Base-by-base conservation (phyloP, 2,113 vertebrate species). In the Saccopteryx bilineata region DNA sequence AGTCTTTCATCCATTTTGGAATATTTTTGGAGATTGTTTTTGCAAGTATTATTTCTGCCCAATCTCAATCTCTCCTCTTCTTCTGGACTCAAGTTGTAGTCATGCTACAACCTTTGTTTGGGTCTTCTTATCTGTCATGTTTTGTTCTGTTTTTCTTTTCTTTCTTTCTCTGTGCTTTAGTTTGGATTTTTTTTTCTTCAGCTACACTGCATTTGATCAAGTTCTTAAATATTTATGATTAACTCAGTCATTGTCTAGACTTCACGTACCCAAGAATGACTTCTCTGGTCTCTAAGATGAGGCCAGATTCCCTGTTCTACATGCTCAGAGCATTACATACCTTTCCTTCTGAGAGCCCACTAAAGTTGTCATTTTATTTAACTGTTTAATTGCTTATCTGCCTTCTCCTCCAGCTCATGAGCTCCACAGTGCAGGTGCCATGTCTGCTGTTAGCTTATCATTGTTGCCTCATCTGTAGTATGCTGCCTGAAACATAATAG, bases 1-100 rank as follows among this genome's bases (percentile, higher is more conserved):
- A 5, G 17, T 50, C 48, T 80, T 88, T 87, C 86, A 95, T 52
- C 39, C 12, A 10, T 75, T 94, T 90, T 85, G 65, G 33, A 87
- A 88, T 65, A 83, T 65, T 52, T n/a, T 60, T 74, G 48, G 48
- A 60, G 19, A 26, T n/a, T 39, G 12, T 63, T 93, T 69, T 31
- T 58, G 61, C 33, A 39, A 48, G 48, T 80, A 68, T 72, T 50
- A 3, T 23, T 46, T 87, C 52, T 75, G 52, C 3, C 21, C 21
- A 17, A 28, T 46, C 28, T 48, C 54, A 33, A 21, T 50, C 21
- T 83, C 50, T 56, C 24, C 15, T 85, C 46, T 84, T 48, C 54
- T 46, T 58, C 75, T 84, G 58, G 33, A 65, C 80, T 61, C 26
- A 50, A 52, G 23, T 65, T n/a, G 58, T 6, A 83, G 14, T 5